Percentiles rank a stretch among this genome's conserved stretches.
These are phyloP conservation scores for Actinernus sp. DNA, from an alignment of 92 coral and sea anemone genomes.

Conservation along the genomic window DNA sequence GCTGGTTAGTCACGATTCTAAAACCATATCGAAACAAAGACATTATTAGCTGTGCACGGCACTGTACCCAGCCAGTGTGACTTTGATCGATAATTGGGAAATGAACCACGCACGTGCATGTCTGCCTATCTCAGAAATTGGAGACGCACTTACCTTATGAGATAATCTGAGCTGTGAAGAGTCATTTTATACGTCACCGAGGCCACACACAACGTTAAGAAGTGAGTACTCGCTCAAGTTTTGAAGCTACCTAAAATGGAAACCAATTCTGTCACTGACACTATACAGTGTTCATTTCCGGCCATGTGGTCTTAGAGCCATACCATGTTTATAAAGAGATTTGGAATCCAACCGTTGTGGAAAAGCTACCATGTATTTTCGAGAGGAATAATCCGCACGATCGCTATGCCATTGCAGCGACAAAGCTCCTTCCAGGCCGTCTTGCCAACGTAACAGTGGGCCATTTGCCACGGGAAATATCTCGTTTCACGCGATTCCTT, in stretches of 20 bases:
- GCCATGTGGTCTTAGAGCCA: conserved; percentile 43
- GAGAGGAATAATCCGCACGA: too few species aligned
- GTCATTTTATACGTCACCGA: too few species aligned
- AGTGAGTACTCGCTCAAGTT: too few species aligned
- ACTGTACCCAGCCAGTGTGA: too few species aligned
- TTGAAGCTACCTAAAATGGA: conserved; percentile 3
- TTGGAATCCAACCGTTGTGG: conserved; percentile 51
- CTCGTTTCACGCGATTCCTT: conserved; percentile 14
- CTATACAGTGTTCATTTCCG: conserved; percentile 34
- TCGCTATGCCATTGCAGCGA: conserved; percentile 35
- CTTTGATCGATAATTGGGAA: too few species aligned
- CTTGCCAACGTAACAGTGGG: conserved; percentile 16
- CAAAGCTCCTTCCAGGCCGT: too few species aligned
- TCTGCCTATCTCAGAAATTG: too few species aligned
- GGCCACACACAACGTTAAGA: too few species aligned
- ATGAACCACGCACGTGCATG: too few species aligned
- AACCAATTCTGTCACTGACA: background rate
- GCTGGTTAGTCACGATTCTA: conserved; percentile 1
- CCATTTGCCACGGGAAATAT: conserved; percentile 27
- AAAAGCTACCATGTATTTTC: conserved; percentile 23
- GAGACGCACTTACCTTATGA: too few species aligned
- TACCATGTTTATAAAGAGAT: conserved; percentile 50
- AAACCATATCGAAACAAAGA: conserved; percentile 22
- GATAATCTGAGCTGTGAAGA: too few species aligned
- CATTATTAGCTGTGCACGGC: background rate